Evolutionary conservation across 2,888 invertebrate genomes (phyloP).

Genomic region (Ptilodon capucinus): DNA sequence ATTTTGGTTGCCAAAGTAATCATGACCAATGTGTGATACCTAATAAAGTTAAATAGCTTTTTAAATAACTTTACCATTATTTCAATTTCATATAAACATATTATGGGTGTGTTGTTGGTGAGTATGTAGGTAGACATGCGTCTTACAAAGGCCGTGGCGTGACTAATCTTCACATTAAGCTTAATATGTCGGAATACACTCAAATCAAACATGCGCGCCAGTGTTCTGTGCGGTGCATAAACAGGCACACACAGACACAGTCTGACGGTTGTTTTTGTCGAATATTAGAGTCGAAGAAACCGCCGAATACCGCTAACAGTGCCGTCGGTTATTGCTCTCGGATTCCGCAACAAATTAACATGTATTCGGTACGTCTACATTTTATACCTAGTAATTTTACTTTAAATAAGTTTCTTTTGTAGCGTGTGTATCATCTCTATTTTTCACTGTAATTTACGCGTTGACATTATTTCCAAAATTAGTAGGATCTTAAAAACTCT

Average conservation of each 20-base stretch:
- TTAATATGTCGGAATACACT: conserved; percentile 67
- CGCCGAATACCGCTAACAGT: conserved; percentile 78
- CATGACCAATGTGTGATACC: too few species aligned
- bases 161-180: conserved; percentile 68
- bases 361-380: conserved; percentile 80
- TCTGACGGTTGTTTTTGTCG: conserved; percentile 68
- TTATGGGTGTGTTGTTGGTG: too few species aligned
- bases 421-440: conserved; percentile 13
- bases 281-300: conserved; percentile 77
- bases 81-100: too few species aligned
- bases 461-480: background rate
- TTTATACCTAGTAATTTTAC: conserved; percentile 73
- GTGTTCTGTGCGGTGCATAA: conserved; percentile 49
- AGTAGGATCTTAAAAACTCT: background rate
- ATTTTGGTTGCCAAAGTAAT: too few species aligned
- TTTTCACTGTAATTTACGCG: background rate
- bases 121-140: conserved; percentile 26
- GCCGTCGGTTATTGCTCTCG: conserved; percentile 80
- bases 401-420: conserved; percentile 57
- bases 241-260: conserved; percentile 46
- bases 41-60: too few species aligned
- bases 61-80: too few species aligned
- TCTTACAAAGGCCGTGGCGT: conserved; percentile 58
- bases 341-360: conserved; percentile 83
- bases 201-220: conserved; percentile 52